phyloP scores from a whole-genome alignment of 2,797 vertebrate species.

The Molossus alvarezi region DNA sequence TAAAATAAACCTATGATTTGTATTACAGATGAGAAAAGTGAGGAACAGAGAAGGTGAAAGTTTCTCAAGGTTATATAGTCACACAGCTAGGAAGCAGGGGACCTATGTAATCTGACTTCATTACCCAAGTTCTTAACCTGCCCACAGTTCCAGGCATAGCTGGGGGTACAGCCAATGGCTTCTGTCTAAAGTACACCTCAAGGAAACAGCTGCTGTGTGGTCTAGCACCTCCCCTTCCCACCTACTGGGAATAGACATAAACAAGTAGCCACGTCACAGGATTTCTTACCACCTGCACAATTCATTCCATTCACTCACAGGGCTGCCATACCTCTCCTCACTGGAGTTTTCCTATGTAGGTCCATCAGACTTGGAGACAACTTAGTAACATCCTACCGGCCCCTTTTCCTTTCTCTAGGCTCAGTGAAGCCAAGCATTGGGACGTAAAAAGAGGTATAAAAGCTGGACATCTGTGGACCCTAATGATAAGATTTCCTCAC shows the following conservation, averaged over 20 bases:
- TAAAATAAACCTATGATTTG: background rate
- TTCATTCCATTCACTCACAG: background rate
- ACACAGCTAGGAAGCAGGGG: background rate
- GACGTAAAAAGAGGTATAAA: slow-evolving; percentile 37
- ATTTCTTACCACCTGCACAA: slow-evolving; percentile 10
- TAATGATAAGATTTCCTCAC: background rate
- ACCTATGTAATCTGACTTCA: slow-evolving; percentile 7
- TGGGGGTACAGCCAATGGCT: background rate
- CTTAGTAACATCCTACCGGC: background rate
- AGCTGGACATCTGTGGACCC: background rate
- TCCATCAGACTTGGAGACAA: background rate
- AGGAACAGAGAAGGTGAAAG: background rate
- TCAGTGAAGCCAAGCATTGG: slow-evolving; percentile 25
- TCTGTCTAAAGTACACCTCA: background rate
- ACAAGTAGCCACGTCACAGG: background rate
- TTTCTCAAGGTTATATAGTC: background rate
- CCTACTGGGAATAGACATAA: background rate
- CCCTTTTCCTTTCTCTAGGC: slow-evolving; percentile 36
- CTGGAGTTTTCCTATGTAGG: background rate
- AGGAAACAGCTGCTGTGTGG: background rate
- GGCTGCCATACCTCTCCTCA: background rate
- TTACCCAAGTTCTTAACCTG: background rate
- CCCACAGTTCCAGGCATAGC: background rate
- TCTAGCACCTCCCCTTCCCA: background rate
- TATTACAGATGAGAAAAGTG: slow-evolving; percentile 45